phyloP scores from a whole-genome alignment of 2,797 vertebrate genomes.

The Hemibagrus guttatus region DNA sequence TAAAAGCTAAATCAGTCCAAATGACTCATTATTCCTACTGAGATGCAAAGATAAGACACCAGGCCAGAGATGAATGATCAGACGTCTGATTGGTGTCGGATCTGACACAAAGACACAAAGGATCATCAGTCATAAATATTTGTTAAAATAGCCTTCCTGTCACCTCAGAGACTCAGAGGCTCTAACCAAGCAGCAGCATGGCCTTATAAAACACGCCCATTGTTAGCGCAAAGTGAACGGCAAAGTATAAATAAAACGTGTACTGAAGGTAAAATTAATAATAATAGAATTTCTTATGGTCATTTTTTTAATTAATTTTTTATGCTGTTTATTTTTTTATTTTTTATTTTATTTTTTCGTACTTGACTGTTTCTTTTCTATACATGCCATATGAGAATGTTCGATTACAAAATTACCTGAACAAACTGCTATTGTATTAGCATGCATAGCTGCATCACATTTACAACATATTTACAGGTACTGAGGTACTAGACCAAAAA shows the following conservation, averaged over 20 bases:
- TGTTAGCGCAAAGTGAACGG: slow-evolving; percentile 70
- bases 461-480: slow-evolving; percentile 91
- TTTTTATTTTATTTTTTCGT: slow-evolving; percentile 68
- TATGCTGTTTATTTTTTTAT: slow-evolving; percentile 67
- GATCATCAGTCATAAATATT: background rate
- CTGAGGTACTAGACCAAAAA: slow-evolving; percentile 75
- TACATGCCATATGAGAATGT: slow-evolving; percentile 89
- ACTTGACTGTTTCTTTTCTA: slow-evolving; percentile 67
- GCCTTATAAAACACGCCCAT: slow-evolving; percentile 35
- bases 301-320: slow-evolving; percentile 60
- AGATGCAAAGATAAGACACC: background rate
- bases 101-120: background rate
- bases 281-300: background rate
- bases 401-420: slow-evolving; percentile 98
- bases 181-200: background rate
- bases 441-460: slow-evolving; percentile 93
- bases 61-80: background rate
- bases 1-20: background rate
- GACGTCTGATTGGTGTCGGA: background rate
- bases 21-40: background rate
- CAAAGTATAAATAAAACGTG: slow-evolving; percentile 74
- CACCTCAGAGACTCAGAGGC: background rate
- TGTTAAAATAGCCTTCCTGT: background rate
- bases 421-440: slow-evolving; percentile 92
- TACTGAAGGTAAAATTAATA: slow-evolving; percentile 68